Evolutionary conservation across 2,888 invertebrate genomes (phyloP).

Genomic region (Tipula unca): DNA sequence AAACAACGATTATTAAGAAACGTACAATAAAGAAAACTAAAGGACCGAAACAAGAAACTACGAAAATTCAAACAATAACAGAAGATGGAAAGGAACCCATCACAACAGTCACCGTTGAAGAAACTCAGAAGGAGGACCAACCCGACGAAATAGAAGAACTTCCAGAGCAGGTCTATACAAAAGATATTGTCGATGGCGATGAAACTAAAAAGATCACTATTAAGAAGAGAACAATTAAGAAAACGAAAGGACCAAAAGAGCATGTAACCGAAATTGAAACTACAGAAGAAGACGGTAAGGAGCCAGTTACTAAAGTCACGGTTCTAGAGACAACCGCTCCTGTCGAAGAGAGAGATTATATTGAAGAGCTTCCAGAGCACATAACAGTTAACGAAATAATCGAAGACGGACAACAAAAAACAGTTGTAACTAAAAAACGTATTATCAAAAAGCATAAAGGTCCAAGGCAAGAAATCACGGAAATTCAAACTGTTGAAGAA

Average conservation of each 20-base stretch:
- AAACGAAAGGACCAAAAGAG: slow-evolving; percentile 35
- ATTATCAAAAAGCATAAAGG: slow-evolving; percentile 37
- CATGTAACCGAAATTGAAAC: slow-evolving; percentile 40
- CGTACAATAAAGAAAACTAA: slow-evolving; percentile 33
- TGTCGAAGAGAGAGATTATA: slow-evolving; percentile 27
- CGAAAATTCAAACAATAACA: slow-evolving; percentile 38
- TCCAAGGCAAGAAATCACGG: slow-evolving; percentile 35
- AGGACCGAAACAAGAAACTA: slow-evolving; percentile 34
- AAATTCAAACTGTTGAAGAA: slow-evolving; percentile 31
- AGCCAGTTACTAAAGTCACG: slow-evolving; percentile 34
- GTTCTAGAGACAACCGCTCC: slow-evolving; percentile 33
- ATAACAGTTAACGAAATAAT: slow-evolving; percentile 35
- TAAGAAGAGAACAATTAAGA: slow-evolving; percentile 35
- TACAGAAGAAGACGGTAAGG: slow-evolving; percentile 36
- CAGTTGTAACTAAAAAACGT: slow-evolving; percentile 33
- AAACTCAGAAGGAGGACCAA: slow-evolving; percentile 18
- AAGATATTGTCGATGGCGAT: slow-evolving; percentile 25
- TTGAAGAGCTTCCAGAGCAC: slow-evolving; percentile 33
- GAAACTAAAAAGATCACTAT: slow-evolving; percentile 31
- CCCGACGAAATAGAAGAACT: slow-evolving; percentile 31
- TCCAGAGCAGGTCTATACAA: slow-evolving; percentile 33
- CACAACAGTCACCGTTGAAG: slow-evolving; percentile 29
- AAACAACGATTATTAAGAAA: slow-evolving; percentile 15
- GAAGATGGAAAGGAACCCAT: slow-evolving; percentile 36
- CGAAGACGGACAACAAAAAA: slow-evolving; percentile 31